Evolutionary conservation across 2,797 vertebrate genomes (phyloP).

Genomic region (Lacerta bilineata): DNA sequence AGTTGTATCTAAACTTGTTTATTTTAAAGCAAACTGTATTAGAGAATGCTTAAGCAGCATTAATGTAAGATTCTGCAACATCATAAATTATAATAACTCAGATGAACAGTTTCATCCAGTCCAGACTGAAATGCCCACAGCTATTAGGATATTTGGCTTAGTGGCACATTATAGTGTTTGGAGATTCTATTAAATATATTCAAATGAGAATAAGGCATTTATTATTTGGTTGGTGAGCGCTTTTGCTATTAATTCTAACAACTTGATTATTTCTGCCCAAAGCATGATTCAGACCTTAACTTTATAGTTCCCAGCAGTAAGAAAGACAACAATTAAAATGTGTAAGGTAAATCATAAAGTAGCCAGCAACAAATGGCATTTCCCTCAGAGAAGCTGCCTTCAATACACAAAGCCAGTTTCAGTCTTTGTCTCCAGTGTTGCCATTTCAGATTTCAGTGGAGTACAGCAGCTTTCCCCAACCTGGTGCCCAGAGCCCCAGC

Average conservation of each 20-base stretch:
- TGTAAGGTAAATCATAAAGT: conserved; percentile 27
- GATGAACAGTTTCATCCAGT: conserved; percentile 10
- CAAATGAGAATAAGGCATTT: not conserved
- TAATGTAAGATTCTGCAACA: not conserved
- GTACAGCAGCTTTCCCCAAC: not conserved
- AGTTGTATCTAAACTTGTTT: not conserved
- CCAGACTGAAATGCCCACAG: not conserved
- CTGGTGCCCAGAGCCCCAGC: not conserved
- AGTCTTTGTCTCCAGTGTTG: not conserved
- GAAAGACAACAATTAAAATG: conserved; percentile 57
- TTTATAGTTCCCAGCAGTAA: conserved; percentile 47
- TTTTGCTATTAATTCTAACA: conserved; percentile 29
- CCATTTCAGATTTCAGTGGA: not conserved
- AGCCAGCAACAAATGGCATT: conserved; percentile 42
- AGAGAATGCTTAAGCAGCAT: not conserved
- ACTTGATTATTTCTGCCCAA: conserved; percentile 59
- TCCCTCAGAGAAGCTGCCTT: not conserved
- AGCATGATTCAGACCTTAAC: conserved; percentile 11
- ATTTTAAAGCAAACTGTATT: conserved; percentile 10
- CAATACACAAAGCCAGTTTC: not conserved
- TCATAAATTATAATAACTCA: not conserved
- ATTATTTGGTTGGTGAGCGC: conserved; percentile 41
- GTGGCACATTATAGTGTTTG: not conserved
- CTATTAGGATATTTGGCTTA: not conserved
- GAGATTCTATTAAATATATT: not conserved